Evolutionary conservation across 1,140 invertebrate genomes (phyloP).

Genomic region (Panagrolaimus sp.): DNA sequence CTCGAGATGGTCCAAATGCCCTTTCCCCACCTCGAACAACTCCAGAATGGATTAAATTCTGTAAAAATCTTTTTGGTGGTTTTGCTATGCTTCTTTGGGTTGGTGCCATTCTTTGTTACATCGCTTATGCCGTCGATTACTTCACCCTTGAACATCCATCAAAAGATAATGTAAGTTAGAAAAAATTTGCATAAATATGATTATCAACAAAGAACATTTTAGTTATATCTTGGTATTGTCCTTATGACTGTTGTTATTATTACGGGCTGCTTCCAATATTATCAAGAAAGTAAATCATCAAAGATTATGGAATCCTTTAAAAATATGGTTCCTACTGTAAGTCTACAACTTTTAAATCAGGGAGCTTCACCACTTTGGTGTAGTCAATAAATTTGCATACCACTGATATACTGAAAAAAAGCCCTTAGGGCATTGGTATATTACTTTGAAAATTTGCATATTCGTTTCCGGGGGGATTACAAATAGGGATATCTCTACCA

Average conservation of each 20-base stretch:
- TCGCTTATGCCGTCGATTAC: conserved; percentile 56
- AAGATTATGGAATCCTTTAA: conserved; percentile 72
- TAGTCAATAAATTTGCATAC: too few relatives aligned
- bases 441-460: too few relatives aligned
- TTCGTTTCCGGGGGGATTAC: too few relatives aligned
- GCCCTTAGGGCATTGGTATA: too few relatives aligned
- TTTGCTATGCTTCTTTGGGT: conserved; percentile 60
- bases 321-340: conserved; percentile 64
- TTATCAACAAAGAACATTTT: too few relatives aligned
- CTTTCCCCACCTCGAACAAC: conserved; percentile 60
- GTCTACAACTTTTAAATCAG: too few relatives aligned
- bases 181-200: too few relatives aligned
- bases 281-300: conserved; percentile 87
- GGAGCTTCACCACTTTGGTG: too few relatives aligned
- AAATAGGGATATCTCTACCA: too few relatives aligned
- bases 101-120: conserved; percentile 60
- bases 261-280: conserved; percentile 93
- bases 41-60: conserved; percentile 60
- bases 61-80: conserved; percentile 60
- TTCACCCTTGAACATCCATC: conserved; percentile 55
- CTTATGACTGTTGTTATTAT: conserved; percentile 89
- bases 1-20: conserved; percentile 70
- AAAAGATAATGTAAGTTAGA: conserved; percentile 58
- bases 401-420: too few relatives aligned
- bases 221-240: conserved; percentile 89